Base-by-base conservation (phyloP, 2,888 invertebrate genomes). In the Chrysolina oricalcia region DNA sequence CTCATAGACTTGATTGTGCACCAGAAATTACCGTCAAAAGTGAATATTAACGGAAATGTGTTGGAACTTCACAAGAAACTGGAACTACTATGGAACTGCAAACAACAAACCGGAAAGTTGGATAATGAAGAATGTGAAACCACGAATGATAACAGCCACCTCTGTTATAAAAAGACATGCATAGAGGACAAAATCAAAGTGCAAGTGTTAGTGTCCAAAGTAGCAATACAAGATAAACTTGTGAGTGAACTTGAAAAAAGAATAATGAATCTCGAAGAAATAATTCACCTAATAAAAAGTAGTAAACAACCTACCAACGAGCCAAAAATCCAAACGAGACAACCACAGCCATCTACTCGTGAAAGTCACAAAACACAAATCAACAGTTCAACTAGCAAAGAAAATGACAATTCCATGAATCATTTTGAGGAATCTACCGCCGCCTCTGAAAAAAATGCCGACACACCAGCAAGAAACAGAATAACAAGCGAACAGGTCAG, bases 181-280 rank as follows among this genome's bases (percentile, higher is more conserved):
- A 19, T 59, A 11, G 23, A 59, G 17, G 17, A 59, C 59, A 59
- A 59, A 23, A 59, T 59, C n/a, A 19, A 59, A 59, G 59, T 59
- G 59, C 21, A 59, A 19, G 59, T 59, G 21, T 19, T 23, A 17
- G 17, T 17, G 17, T 59, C 59, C 11, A 59, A 59, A 19, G 59
- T 17, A 23, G 23, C 11, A 17, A 23, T 19, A 19, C n/a, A 17
- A 11, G 17, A 59, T 19, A 59, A 23, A 19, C 59, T 59, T 19
- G 59, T 59, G 17, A 59, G 59, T 59, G 59, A 59, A 59, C 11
- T 59, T 21, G 59, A 59, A 11, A 59, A 59, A 59, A 19, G 59
- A 13, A 59, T 17, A 11, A 11, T 19, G 23, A 23, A 59, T 23
- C 59, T 59, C 59, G 59, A 59, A 19, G 59, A 59, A 59, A 59